These are phyloP conservation scores for Zaprionus nigranus DNA, from an alignment of 1,140 invertebrate species.

Conservation along the genomic window DNA sequence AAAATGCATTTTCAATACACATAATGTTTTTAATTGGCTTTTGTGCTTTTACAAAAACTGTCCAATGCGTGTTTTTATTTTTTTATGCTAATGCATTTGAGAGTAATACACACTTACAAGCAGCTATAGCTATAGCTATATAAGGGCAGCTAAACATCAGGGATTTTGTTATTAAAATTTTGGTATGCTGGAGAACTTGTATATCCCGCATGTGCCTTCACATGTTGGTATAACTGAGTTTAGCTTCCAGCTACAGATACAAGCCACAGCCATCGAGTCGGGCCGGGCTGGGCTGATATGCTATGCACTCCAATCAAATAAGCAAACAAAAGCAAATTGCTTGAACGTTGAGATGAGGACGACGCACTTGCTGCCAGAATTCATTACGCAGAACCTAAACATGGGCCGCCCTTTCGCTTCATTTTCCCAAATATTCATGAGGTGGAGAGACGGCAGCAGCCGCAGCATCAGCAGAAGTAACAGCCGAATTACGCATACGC, in stretches of 20 bases:
- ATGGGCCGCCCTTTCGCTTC: slow-evolving; percentile 23
- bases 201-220: slow-evolving; percentile 17
- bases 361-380: slow-evolving; percentile 54
- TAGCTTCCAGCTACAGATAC: slow-evolving; percentile 46
- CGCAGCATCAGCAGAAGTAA: slow-evolving; percentile 28
- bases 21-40: too few relatives aligned
- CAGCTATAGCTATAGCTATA: background rate
- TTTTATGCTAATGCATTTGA: background rate
- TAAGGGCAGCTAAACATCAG: background rate
- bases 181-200: background rate
- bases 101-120: background rate
- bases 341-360: slow-evolving; percentile 4
- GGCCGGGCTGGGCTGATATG: background rate
- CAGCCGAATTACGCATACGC: slow-evolving; percentile 61
- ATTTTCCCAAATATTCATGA: slow-evolving; percentile 60
- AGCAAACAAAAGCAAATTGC: slow-evolving; percentile 53
- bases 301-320: slow-evolving; percentile 53
- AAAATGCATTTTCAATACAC: too few relatives aligned
- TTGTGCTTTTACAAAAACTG: too few relatives aligned
- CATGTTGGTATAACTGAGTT: slow-evolving; percentile 40
- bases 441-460: slow-evolving; percentile 17
- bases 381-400: slow-evolving; percentile 41
- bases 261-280: slow-evolving; percentile 18
- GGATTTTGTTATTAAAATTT: slow-evolving; percentile 23
- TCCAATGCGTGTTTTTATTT: background rate